Base-by-base conservation (phyloP, 2,888 invertebrate species). In the Geophilus truncorum region DNA sequence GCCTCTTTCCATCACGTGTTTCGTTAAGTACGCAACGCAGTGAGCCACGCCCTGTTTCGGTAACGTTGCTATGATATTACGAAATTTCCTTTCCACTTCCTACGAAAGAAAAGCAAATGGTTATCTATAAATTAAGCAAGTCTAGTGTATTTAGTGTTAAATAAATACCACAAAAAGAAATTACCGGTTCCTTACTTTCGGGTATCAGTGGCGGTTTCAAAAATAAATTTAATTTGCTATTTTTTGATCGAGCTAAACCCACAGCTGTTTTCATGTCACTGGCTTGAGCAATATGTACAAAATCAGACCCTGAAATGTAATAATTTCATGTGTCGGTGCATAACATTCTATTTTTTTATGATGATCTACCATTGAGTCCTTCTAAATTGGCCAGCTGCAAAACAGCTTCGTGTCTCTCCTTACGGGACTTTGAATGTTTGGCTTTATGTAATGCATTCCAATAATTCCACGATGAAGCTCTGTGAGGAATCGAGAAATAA, bases 181-280 rank as follows among this genome's bases (percentile, higher is more conserved):
- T 78, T 78, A 79, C 77, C 82, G 25, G 30, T 79, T 78, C 45
- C 28, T 79, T 25, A 28, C 40, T 80, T 57, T 81, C 75, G 30
- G 82, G 78, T 62, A 82, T 75, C 70, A 81, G 77, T n/a, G 86
- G 86, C 4, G 94, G 92, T 9, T 92, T 91, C 51, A 93, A 86
- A 85, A 96, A 95, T 86, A 93, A 92, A 80, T 93, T 89, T 15
- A 90, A 87, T 87, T 95, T 93, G 1, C 91, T 92, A 57, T 91
- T 90, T 51, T 88, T 87, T 1, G 91, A 91, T 83, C 95, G 89
- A 0, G 96, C 95, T 79, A 96, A 88, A 1, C 92, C 91, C 0
- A 94, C 91, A 1, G 94, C 92, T 0, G 94, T 94, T 83, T 90
- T 89, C 76, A 91, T 90, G 88, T 94, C 93, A 84, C 93, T 90